phyloP scores from a whole-genome alignment of 2,113 vertebrate species.

The Dendropsophus ebraccatus region DNA sequence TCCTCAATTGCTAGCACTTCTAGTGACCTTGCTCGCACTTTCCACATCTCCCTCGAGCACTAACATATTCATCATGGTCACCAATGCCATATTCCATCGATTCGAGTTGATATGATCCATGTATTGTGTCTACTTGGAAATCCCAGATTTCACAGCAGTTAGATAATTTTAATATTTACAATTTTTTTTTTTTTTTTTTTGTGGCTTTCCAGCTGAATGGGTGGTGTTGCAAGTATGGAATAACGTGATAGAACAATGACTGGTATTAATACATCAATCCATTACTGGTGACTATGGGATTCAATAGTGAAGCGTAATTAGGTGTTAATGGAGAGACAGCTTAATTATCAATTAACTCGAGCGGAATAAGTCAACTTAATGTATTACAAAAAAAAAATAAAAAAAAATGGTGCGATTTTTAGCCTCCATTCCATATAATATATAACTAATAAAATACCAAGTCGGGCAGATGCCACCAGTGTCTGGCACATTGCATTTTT shows the following conservation, averaged over 20 bases:
- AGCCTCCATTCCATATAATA: not conserved
- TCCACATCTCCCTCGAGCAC: too few species aligned
- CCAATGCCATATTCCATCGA: not conserved
- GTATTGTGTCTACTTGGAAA: not conserved
- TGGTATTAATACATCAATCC: slow-evolving; percentile 19
- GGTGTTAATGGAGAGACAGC: slow-evolving; percentile 25
- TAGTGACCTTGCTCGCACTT: slow-evolving; percentile 17
- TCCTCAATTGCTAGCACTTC: not conserved
- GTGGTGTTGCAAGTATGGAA: slow-evolving; percentile 12
- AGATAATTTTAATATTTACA: not conserved
- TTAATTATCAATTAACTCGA: not conserved
- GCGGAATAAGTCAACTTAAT: not conserved
- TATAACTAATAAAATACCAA: not conserved
- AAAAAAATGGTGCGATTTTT: not conserved
- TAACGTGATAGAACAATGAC: not conserved
- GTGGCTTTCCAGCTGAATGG: not conserved
- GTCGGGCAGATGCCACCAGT: too few species aligned
- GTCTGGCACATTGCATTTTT: not conserved
- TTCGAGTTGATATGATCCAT: not conserved
- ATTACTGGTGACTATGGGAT: not conserved
- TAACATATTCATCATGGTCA: slow-evolving; percentile 1
- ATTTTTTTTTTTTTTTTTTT: not conserved
- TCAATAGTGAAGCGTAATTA: slow-evolving; percentile 41
- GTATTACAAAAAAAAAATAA: not conserved
- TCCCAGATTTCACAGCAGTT: not conserved